Evolutionary conservation across 2,888 invertebrate species (phyloP), one percentile per base, ranked within the genome.

Genomic region (Prosapia bicincta): DNA sequence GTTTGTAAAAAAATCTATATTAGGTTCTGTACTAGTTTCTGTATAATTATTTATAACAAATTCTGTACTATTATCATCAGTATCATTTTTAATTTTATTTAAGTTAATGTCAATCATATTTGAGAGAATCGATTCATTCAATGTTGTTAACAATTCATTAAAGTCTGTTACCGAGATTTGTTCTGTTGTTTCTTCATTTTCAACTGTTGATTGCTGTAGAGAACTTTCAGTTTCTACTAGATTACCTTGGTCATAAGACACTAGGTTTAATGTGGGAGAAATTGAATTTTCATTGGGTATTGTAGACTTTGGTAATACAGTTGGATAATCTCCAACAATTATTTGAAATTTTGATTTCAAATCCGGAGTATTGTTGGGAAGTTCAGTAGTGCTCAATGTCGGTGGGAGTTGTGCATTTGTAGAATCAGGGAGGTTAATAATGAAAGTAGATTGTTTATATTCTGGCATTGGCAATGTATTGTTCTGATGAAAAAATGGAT

Each of bases 331-430:
- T 9, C 66, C 69, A 54, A 71, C 75, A 66, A 71, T 66, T 7
- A 75, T 71, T 24, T 75, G 75, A 43, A 75, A 75, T n/a, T n/a
- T n/a, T 26, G 69, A 69, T 65, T 26, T 74, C 20, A 69, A 20
- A 20, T 54, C 54, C 1, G 54, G 54, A 1, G 54, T 54, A 3
- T n/a, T 54, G 7, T 20, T 2, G n/a, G n/a, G 54, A 1, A 20
- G 2, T 3, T 38, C 38, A 76, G 83, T 83, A 43, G 80, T 80
- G 71, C 82, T 80, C 74, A 80, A 78, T n/a, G 85, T 82, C 72
- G 84, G 82, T 72, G 84, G 84, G 71, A 85, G 76, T 79, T 85
- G 86, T 30, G 84, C 83, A 78, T 83, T 83, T 70, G 84, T 82
- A 5, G 83, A 82, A 77, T 83, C 81, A 71, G 81, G 83, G 80